Percentiles rank a stretch among this genome's conserved stretches.
These are phyloP conservation scores for Scartelaos histophorus DNA, from an alignment of 2,113 vertebrate genomes.

Conservation along the genomic window DNA sequence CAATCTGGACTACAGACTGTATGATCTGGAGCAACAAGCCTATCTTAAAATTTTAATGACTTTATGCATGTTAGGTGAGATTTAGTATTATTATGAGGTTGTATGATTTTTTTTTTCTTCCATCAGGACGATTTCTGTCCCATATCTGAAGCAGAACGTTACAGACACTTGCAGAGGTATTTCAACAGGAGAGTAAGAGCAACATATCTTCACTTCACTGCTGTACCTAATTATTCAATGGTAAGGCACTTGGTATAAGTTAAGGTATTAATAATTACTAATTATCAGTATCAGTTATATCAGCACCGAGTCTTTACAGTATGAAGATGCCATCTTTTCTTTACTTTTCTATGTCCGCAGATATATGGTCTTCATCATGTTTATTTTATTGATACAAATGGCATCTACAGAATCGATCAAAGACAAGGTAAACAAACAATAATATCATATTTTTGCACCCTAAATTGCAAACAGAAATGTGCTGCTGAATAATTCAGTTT, in stretches of 20 bases:
- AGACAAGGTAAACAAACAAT: constrained; percentile 73
- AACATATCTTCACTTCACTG: constrained; percentile 65
- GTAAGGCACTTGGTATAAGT: constrained; percentile 68
- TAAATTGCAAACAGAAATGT: background rate
- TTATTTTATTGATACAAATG: constrained; percentile 85
- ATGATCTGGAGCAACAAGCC: too few species aligned
- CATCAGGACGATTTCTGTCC: constrained; percentile 69
- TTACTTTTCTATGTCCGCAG: constrained; percentile 64
- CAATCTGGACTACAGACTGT: too few species aligned
- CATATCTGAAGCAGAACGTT: constrained; percentile 65
- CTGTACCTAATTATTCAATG: constrained; percentile 60
- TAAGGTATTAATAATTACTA: background rate
- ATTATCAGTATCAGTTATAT: background rate
- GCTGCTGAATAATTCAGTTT: background rate
- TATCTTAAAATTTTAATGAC: too few species aligned
- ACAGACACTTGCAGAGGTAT: constrained; percentile 74
- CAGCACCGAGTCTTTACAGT: background rate
- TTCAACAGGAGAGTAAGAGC: constrained; percentile 79
- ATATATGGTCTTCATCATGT: constrained; percentile 79
- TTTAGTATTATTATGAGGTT: constrained; percentile 56
- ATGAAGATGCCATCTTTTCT: background rate
- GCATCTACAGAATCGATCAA: constrained; percentile 77
- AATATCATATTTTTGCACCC: background rate
- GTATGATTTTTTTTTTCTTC: constrained; percentile 17
- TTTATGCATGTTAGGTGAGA: too few species aligned